A percentile compares a stretch with the other conserved stretches of the same genome.
These are phyloP conservation scores for Catagonus wagneri DNA, from an alignment of 2,113 vertebrate species.

Conservation along the genomic window DNA sequence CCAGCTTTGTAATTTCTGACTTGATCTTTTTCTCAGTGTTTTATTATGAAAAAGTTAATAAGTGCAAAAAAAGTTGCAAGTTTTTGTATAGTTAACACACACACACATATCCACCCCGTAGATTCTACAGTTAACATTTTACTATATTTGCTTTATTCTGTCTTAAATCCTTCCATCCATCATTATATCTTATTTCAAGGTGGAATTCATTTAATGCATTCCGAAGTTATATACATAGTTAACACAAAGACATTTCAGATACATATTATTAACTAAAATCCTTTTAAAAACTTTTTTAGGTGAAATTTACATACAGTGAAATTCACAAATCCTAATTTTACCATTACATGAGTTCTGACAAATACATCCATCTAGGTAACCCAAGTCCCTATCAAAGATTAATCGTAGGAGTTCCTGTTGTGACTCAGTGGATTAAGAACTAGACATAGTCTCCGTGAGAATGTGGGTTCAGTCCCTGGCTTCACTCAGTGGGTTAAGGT, in stretches of 20 bases:
- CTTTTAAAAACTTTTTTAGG: not conserved
- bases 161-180: not conserved
- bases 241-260: not conserved
- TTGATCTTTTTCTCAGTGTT: not conserved
- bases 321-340: constrained; percentile 22
- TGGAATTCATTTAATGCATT: constrained; percentile 15
- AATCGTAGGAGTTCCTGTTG: no score
- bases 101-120: not conserved
- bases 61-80: not conserved
- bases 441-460: no score
- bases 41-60: not conserved
- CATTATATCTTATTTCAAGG: not conserved
- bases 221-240: not conserved
- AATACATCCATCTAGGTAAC: not conserved
- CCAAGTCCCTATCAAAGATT: not conserved
- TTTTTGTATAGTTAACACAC: not conserved
- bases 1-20: constrained; percentile 3
- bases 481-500: no score
- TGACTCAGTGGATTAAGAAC: no score
- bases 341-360: not conserved
- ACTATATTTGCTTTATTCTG: not conserved
- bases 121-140: not conserved
- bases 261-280: not conserved
- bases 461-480: no score
- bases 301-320: not conserved